A percentile compares a stretch with the other conserved stretches of the same genome.
These are phyloP conservation scores for Leptarthrus brevirostris DNA, from an alignment of 2,888 invertebrate genomes.

Conservation along the genomic window DNA sequence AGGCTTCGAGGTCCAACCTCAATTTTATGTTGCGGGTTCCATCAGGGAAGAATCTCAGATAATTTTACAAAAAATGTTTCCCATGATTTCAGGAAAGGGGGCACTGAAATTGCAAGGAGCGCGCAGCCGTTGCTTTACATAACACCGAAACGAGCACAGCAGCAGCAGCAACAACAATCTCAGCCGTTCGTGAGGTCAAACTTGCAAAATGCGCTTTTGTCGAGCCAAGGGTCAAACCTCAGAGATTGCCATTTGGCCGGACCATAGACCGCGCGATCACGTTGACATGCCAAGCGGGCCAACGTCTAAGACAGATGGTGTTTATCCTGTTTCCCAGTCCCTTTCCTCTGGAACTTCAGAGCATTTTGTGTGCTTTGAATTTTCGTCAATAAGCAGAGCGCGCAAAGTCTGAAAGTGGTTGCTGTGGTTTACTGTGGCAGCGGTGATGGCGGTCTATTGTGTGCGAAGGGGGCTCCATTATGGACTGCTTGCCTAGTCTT, in stretches of 20 bases:
- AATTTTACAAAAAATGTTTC: no score
- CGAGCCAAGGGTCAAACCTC: slow-evolving; percentile 37
- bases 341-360: not conserved
- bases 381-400: not conserved
- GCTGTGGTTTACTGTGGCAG: no score
- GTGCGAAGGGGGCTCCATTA: not conserved
- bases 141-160: not conserved
- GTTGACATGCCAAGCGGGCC: slow-evolving; percentile 34
- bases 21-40: no score
- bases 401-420: no score
- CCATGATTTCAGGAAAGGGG: no score
- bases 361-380: not conserved
- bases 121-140: no score
- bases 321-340: no score
- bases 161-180: slow-evolving; percentile 2
- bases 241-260: slow-evolving; percentile 34
- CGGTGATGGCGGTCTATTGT: slow-evolving; percentile 12
- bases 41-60: no score
- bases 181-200: slow-evolving; percentile 44
- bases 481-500: not conserved
- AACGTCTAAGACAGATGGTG: no score
- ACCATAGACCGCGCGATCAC: slow-evolving; percentile 15
- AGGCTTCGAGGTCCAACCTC: no score
- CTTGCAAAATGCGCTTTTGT: slow-evolving; percentile 32
- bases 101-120: no score